Conservation (phyloP, 1,140 invertebrate species). For the Cyclargus thomasi region DNA sequence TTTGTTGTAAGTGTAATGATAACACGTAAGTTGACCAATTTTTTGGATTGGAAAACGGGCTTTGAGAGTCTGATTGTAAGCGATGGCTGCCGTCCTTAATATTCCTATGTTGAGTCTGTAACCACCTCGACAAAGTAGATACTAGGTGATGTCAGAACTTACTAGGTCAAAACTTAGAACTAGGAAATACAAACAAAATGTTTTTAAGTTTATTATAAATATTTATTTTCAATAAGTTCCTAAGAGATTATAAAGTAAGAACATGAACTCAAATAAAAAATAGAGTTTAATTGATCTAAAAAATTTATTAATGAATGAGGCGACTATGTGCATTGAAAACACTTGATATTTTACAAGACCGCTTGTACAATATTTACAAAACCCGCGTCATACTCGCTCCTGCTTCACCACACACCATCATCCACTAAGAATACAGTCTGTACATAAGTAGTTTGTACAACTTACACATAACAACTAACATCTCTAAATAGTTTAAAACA, state of each 20-base stretch:
- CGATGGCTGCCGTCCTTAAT: too few relatives aligned
- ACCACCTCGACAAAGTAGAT: neutral
- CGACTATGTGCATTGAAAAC: slow-evolving; percentile 74
- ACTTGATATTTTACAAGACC: slow-evolving; percentile 66
- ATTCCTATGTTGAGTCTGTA: too few relatives aligned
- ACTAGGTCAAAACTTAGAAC: neutral
- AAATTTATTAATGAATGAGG: slow-evolving; percentile 75
- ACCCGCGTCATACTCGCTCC: slow-evolving; percentile 42
- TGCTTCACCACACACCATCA: slow-evolving; percentile 33
- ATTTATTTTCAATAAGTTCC: slow-evolving; percentile 17
- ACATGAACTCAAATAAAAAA: slow-evolving; percentile 35
- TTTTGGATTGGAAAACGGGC: too few relatives aligned
- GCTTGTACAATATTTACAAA: slow-evolving; percentile 70
- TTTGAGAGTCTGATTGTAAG: too few relatives aligned
- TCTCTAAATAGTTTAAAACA: slow-evolving; percentile 58
- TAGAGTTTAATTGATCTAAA: slow-evolving; percentile 62
- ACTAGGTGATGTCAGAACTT: neutral
- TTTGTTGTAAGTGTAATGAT: too few relatives aligned
- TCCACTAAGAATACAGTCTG: slow-evolving; percentile 55
- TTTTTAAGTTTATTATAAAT: slow-evolving; percentile 3
- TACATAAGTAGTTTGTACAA: slow-evolving; percentile 73
- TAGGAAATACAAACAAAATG: neutral
- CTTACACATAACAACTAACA: slow-evolving; percentile 48
- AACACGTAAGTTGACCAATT: too few relatives aligned
- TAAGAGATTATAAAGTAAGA: slow-evolving; percentile 19